Base-by-base conservation (phyloP, 2,797 vertebrate genomes). In the Vireo griseus region DNA sequence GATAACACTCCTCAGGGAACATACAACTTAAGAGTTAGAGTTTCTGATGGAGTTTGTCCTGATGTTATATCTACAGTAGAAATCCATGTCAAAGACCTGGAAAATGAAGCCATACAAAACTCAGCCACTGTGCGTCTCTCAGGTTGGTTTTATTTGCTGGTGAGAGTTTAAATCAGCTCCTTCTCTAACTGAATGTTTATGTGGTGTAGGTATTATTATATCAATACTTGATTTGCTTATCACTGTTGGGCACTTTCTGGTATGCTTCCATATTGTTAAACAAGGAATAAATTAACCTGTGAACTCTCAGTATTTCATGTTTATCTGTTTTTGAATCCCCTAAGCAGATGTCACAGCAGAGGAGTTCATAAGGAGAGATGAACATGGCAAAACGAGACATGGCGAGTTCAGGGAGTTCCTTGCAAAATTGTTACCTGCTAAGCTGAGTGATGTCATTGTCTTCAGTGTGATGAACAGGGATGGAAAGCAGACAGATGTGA, bases 21-120 rank as follows among this genome's bases (percentile, higher is more conserved):
- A 81, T 98, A 99, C 86, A 97, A 98, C 81, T 98, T 99, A 93
- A 98, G 98, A 97, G 97, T 99, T 54, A 98, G 98, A 33, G 98
- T 99, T 88, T 98, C 98, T 13, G 99, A 99, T 90, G 98, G 98
- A n/a, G 92, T 99, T 72, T 99, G 99, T 98, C 98, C 98, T 17
- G 99, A 99, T 58, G 98, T 97, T 18, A 45, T 98, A 71, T 99
- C 98, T 76, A 97, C 97, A 20, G 97, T 99, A 51, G 97, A 97
- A 5, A 98, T 99, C 58, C 97, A 98, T 9, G 98, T 99, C 40
- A 97, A 97, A 96, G 98, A 99, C 88, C 96, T 99, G 89, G 97
- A 98, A 51, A 98, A 98, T 5, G 98, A 99, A 76, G 98, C 98
- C 91, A 97, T 99, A 95, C 97, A 98, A 95, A 99, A 98, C 96